These are phyloP conservation scores for Mechanitis mazaeus DNA, from an alignment of 2,888 invertebrate species.

Conservation along the genomic window DNA sequence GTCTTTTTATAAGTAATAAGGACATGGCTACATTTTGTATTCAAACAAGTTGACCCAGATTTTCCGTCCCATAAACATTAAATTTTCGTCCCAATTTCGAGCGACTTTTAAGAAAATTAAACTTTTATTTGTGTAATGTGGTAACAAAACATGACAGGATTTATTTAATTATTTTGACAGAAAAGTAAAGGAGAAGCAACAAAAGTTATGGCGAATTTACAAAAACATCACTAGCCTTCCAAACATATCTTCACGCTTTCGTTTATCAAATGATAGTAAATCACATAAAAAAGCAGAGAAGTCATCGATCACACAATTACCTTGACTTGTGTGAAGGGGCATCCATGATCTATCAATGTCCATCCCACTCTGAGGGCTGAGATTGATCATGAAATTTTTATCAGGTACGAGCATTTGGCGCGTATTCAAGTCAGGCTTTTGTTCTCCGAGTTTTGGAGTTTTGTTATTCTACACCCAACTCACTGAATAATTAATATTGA, in stretches of 20 bases:
- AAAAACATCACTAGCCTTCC: not conserved
- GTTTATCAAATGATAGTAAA: slow-evolving; percentile 7
- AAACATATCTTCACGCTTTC: not conserved
- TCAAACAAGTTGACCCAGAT: slow-evolving; percentile 46
- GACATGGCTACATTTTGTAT: slow-evolving; percentile 33
- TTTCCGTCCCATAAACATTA: slow-evolving; percentile 41
- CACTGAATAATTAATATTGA: not conserved
- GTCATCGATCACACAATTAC: slow-evolving; percentile 44
- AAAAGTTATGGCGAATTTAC: not conserved
- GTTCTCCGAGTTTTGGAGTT: slow-evolving; percentile 25
- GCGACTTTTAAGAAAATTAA: slow-evolving; percentile 7
- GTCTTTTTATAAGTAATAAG: slow-evolving; percentile 36
- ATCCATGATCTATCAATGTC: slow-evolving; percentile 45
- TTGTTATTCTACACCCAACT: slow-evolving; percentile 6
- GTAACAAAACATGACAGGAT: no score
- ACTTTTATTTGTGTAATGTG: no score
- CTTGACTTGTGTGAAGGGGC: slow-evolving; percentile 30
- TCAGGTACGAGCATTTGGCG: slow-evolving; percentile 28
- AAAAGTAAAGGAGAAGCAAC: no score
- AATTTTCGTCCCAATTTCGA: slow-evolving; percentile 29
- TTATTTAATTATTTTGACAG: no score
- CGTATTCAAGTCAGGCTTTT: slow-evolving; percentile 24
- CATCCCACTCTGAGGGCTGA: slow-evolving; percentile 33
- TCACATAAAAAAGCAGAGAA: slow-evolving; percentile 18
- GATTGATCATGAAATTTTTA: slow-evolving; percentile 45